A percentile compares a stretch with the other conserved stretches of the same genome.
These are phyloP conservation scores for Coptotermes formosanus DNA, from an alignment of 1,140 invertebrate genomes.

Conservation along the genomic window DNA sequence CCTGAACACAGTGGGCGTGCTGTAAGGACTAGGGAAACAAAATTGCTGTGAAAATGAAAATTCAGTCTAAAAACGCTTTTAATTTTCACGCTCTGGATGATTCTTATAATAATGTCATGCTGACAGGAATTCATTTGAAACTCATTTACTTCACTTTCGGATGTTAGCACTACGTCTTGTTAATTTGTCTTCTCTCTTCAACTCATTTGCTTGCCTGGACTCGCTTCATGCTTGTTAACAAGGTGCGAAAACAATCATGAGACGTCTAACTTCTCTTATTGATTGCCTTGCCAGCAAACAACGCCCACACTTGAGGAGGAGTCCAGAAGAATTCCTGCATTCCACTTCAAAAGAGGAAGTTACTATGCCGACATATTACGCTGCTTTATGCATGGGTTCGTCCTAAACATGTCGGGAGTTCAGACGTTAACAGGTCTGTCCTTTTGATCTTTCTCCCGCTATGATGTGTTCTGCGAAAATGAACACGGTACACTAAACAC, in stretches of 20 bases:
- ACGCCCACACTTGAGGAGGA: neutral
- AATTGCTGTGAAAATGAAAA: neutral
- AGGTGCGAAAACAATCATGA: neutral
- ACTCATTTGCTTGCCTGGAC: neutral
- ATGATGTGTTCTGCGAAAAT: neutral
- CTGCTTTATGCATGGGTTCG: slow-evolving; percentile 1
- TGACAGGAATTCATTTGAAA: neutral
- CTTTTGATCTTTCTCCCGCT: neutral
- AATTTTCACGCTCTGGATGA: slow-evolving; percentile 11
- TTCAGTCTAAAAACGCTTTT: neutral
- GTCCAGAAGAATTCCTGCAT: neutral
- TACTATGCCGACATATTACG: neutral
- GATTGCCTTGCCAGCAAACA: neutral
- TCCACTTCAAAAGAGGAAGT: neutral
- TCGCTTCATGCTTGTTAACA: neutral
- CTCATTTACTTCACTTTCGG: neutral
- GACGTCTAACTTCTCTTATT: neutral
- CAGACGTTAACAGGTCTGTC: neutral
- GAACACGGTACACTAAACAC: neutral
- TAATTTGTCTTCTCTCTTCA: neutral
- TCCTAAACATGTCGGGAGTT: neutral
- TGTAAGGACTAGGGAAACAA: neutral
- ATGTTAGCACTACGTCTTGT: neutral
- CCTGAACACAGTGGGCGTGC: neutral
- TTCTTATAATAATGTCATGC: neutral